These are phyloP conservation scores for Calcarius lapponicus DNA, from an alignment of 2,797 vertebrate genomes.

Conservation along the genomic window DNA sequence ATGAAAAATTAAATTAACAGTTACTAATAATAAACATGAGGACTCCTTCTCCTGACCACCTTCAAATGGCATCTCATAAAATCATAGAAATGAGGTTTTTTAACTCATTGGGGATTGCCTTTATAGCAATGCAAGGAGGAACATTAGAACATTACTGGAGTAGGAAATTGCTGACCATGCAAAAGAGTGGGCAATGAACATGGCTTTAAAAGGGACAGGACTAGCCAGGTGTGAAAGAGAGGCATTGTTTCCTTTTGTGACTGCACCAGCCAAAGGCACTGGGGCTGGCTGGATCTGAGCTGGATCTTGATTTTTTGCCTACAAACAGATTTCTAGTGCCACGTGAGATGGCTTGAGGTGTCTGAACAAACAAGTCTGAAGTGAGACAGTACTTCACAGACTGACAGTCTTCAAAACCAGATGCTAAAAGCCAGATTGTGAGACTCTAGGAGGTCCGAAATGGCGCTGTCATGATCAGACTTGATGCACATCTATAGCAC, in stretches of 20 bases:
- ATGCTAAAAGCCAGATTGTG: background rate
- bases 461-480: background rate
- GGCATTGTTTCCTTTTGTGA: background rate
- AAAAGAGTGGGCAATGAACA: background rate
- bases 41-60: background rate
- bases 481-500: background rate
- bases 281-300: background rate
- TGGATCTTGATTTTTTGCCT: background rate
- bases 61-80: slow-evolving; percentile 5
- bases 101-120: background rate
- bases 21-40: background rate
- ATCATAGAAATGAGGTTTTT: background rate
- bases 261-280: background rate
- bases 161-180: slow-evolving; percentile 9
- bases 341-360: background rate
- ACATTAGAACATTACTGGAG: background rate
- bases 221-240: slow-evolving; percentile 18
- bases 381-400: background rate
- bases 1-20: background rate
- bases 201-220: background rate
- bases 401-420: background rate
- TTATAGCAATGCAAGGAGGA: background rate
- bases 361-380: background rate
- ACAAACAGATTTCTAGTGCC: background rate
- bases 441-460: background rate